These are phyloP conservation scores for Pristionchus arcanus DNA, from an alignment of 2,888 invertebrate genomes.

Conservation along the genomic window DNA sequence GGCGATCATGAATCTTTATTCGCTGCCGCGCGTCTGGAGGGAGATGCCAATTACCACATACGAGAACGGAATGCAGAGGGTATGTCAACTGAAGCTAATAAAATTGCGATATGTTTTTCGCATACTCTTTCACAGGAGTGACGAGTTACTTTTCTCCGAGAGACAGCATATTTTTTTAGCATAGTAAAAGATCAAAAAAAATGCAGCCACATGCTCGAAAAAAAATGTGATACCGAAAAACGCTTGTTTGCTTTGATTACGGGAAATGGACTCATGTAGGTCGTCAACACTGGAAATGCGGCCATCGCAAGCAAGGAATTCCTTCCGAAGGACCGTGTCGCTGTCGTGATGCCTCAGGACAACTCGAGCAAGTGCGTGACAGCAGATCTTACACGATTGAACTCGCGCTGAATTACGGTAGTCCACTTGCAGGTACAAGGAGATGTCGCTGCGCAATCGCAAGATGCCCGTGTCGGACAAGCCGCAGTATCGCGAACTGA, in stretches of 20 bases:
- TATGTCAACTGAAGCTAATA: not conserved
- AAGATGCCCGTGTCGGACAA: not conserved
- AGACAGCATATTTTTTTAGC: no score
- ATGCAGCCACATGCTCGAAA: no score
- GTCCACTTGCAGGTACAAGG: constrained; percentile 38
- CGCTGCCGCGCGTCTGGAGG: constrained; percentile 45
- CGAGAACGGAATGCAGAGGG: constrained; percentile 52
- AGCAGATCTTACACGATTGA: not conserved
- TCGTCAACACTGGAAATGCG: not conserved
- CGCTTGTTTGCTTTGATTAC: not conserved
- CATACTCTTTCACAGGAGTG: no score
- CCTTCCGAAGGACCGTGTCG: not conserved
- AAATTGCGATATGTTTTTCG: no score
- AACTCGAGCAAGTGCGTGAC: constrained; percentile 54
- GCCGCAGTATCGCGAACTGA: not conserved
- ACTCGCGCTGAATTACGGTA: not conserved
- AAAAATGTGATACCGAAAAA: no score
- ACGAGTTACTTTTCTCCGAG: no score
- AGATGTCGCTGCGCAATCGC: constrained; percentile 40
- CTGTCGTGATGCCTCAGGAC: constrained; percentile 36
- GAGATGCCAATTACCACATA: constrained; percentile 33
- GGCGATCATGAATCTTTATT: constrained; percentile 38
- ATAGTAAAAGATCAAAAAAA: no score
- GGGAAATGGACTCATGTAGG: not conserved
- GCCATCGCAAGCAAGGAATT: constrained; percentile 43